These are phyloP conservation scores for Clupea harengus DNA, from an alignment of 2,113 vertebrate genomes.

Conservation along the genomic window DNA sequence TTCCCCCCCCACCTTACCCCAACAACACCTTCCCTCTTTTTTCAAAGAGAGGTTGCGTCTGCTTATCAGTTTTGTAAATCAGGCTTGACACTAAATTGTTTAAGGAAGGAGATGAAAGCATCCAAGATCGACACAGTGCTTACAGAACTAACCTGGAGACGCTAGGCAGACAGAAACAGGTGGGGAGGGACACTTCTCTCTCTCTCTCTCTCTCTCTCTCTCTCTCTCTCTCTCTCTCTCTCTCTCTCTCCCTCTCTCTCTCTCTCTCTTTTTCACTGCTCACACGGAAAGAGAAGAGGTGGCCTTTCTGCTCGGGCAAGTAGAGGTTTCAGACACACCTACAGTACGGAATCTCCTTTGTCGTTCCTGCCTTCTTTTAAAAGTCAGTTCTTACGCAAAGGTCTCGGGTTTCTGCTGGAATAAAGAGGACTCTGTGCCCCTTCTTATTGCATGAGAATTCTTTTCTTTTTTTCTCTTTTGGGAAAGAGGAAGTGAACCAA, in stretches of 20 bases:
- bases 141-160: not conserved
- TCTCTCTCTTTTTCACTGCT: not conserved
- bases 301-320: not conserved
- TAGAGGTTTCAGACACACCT: slow-evolving; percentile 1
- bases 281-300: not conserved
- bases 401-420: not conserved
- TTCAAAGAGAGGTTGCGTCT: not conserved
- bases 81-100: not conserved
- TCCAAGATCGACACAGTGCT: not conserved
- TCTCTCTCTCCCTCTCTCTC: not conserved
- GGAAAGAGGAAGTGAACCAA: slow-evolving; percentile 5
- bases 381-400: not conserved
- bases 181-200: not conserved
- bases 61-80: slow-evolving; percentile 8
- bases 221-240: not conserved
- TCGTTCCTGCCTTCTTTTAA: not conserved
- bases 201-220: not conserved
- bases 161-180: not conserved
- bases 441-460: not conserved
- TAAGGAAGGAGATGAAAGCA: not conserved
- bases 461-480: not conserved
- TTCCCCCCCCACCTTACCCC: not conserved
- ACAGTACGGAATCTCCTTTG: not conserved
- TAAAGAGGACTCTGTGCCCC: not conserved
- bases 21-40: not conserved